Evolutionary conservation across 1,140 invertebrate species (phyloP), one percentile per base, ranked within the genome.

Genomic region (Magallana gigas): DNA sequence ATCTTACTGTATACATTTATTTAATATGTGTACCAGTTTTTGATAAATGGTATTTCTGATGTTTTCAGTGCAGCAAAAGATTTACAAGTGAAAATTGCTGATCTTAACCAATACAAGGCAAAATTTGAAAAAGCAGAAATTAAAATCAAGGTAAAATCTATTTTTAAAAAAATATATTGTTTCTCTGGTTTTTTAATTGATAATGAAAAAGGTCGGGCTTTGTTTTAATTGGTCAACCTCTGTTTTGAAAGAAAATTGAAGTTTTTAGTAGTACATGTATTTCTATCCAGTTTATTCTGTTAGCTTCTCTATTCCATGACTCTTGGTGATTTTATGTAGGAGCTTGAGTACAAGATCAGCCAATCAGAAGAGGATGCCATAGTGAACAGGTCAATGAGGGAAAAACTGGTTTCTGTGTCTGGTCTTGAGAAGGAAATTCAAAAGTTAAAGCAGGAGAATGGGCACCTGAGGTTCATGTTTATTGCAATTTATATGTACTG

Each of bases 371-470:
- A 93, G 57, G 92, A 94, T 88, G 86, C 86, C 57, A 81, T 90
- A 9, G 62, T 93, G 29, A 89, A 87, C 0, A 91, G 89, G 62
- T 88, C 88, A 7, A 88, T 93, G 90, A 92, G 91, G 88, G 86
- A 86, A 58, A 90, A 93, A 85, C 71, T 94, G 59, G 83, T 87
- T 9, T 89, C 84, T 59, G 87, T 93, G 14, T 90, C 91, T 48
- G 90, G 90, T 8, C 84, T 94, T 68, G 92, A 93, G 76, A 92
- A 91, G 83, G 91, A 93, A 84, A 89, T 91, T 48, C 85, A 87
- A 36, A 90, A 90, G 88, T 84, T 94, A 12, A 85, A 84, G 7
- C 90, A 91, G 48, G 91, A 94, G 29, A 93, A 93, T 90, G 86
- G 89, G 11, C 88, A 91, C 18, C 85, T 92, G 18, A 91, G 86